Percentiles rank a stretch among this genome's conserved stretches.
These are phyloP conservation scores for Araneus ventricosus DNA, from an alignment of 1,140 invertebrate species.

Conservation along the genomic window DNA sequence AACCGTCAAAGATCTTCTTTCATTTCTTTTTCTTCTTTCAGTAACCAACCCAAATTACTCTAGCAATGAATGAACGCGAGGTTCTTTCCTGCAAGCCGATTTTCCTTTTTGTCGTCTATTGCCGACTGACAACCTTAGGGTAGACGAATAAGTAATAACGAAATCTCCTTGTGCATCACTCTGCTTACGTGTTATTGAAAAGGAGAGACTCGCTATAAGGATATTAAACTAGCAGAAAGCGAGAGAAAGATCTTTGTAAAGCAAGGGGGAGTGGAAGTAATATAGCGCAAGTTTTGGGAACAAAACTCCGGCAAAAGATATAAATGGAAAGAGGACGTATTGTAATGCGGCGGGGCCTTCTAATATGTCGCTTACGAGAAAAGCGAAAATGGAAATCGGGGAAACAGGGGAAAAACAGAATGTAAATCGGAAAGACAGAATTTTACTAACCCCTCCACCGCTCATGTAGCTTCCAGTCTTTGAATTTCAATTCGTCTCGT, in stretches of 20 bases:
- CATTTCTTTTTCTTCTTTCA: background rate
- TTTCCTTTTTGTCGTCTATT: slow-evolving; percentile 31
- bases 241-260: slow-evolving; percentile 13
- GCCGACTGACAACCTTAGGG: slow-evolving; percentile 55
- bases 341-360: slow-evolving; percentile 1
- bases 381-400: slow-evolving; percentile 48
- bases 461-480: slow-evolving; percentile 5
- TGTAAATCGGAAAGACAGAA: slow-evolving; percentile 29
- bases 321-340: slow-evolving; percentile 35
- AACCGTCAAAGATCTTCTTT: background rate
- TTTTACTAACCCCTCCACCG: background rate
- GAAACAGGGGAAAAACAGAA: slow-evolving; percentile 21
- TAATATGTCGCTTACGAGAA: slow-evolving; percentile 60
- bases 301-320: slow-evolving; percentile 33
- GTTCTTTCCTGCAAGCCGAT: background rate
- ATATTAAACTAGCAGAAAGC: slow-evolving; percentile 69
- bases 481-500: slow-evolving; percentile 40
- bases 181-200: slow-evolving; percentile 57
- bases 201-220: slow-evolving; percentile 48
- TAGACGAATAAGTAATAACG: slow-evolving; percentile 67
- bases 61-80: background rate
- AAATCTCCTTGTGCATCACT: slow-evolving; percentile 14
- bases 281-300: slow-evolving; percentile 40
- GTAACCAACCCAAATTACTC: background rate
- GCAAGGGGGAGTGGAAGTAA: slow-evolving; percentile 26